These are phyloP conservation scores for Heterochromis multidens DNA, from an alignment of 2,113 vertebrate genomes.

Conservation along the genomic window DNA sequence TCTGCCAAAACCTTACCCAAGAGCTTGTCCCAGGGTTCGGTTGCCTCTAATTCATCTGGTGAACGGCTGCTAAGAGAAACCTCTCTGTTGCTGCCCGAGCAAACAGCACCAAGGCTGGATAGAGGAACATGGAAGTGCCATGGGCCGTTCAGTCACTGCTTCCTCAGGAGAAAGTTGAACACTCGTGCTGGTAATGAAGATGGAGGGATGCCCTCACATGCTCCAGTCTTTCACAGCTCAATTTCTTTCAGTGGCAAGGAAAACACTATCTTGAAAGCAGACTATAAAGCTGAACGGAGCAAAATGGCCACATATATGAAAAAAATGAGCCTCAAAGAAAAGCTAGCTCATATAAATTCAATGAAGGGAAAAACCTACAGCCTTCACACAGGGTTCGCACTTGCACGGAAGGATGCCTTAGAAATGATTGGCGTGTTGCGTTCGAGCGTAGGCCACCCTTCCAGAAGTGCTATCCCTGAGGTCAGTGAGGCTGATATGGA, in stretches of 20 bases:
- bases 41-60: slow-evolving; percentile 62
- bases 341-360: slow-evolving; percentile 78
- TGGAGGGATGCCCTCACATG: background rate
- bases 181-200: slow-evolving; percentile 70
- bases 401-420: slow-evolving; percentile 89
- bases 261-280: slow-evolving; percentile 30
- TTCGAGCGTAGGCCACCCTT: slow-evolving; percentile 73
- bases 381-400: slow-evolving; percentile 86
- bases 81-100: slow-evolving; percentile 51
- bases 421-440: slow-evolving; percentile 87
- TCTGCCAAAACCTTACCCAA: slow-evolving; percentile 83
- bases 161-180: slow-evolving; percentile 74
- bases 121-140: slow-evolving; percentile 80
- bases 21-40: slow-evolving; percentile 84
- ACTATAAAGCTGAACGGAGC: slow-evolving; percentile 48
- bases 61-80: slow-evolving; percentile 70
- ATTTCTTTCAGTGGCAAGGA: background rate
- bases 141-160: slow-evolving; percentile 87
- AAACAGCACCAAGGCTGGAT: slow-evolving; percentile 76
- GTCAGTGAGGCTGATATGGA: slow-evolving; percentile 77
- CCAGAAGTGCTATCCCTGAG: slow-evolving; percentile 45
- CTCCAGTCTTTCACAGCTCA: background rate
- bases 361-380: slow-evolving; percentile 88
- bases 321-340: slow-evolving; percentile 79
- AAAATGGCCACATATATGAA: slow-evolving; percentile 63